These are phyloP conservation scores for Micrastur ruficollis DNA, from an alignment of 2,797 vertebrate genomes.

Conservation along the genomic window DNA sequence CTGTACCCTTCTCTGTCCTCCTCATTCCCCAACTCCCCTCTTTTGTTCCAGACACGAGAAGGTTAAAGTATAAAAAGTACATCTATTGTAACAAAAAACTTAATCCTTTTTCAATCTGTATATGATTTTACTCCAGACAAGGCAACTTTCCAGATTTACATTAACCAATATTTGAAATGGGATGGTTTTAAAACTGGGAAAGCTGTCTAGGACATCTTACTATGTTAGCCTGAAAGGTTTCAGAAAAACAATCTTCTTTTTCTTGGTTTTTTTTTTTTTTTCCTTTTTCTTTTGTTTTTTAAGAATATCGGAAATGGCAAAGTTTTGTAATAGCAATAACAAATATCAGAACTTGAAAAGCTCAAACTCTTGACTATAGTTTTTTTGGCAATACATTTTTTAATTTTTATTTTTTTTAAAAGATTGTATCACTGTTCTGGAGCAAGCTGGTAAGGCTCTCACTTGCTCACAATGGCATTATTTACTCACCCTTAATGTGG, in stretches of 20 bases:
- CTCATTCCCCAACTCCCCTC: not conserved
- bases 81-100: not conserved
- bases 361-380: not conserved
- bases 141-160: conserved; percentile 43
- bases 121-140: conserved; percentile 38
- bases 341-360: not conserved
- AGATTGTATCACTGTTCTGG: not conserved
- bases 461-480: not conserved
- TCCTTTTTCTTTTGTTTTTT: not conserved
- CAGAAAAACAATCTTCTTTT: not conserved
- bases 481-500: not conserved
- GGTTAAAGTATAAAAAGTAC: conserved; percentile 6
- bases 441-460: not conserved
- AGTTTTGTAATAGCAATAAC: not conserved
- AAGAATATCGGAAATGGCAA: not conserved
- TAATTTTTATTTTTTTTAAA: not conserved
- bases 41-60: not conserved
- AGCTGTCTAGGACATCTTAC: not conserved
- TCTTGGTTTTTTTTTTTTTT: not conserved
- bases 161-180: conserved; percentile 42
- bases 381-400: not conserved
- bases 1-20: not conserved
- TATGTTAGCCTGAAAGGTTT: conserved; percentile 9
- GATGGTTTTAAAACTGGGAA: not conserved
- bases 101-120: conserved; percentile 58